Base-by-base conservation (phyloP, 2,888 invertebrate species). In the Drosophila seclusa region DNA sequence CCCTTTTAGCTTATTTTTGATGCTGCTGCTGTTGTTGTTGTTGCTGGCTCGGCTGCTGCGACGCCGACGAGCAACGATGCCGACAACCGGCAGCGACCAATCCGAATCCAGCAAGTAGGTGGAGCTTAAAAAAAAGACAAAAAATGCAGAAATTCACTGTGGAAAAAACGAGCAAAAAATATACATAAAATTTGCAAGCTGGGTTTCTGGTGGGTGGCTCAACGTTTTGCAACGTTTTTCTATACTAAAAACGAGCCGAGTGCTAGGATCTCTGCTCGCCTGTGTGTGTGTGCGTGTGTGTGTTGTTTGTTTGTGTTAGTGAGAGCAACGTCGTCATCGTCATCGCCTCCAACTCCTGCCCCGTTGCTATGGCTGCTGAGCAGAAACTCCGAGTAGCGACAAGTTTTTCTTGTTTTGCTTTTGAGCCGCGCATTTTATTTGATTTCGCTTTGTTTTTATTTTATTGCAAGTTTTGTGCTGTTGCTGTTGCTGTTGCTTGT, bases 81-180 rank as follows among this genome's bases (percentile, higher is more conserved):
- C 64, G 49, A 62, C 62, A 60, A 48, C n/a, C 29, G 75, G 81
- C 89, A 89, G 83, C 91, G 76, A 79, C 88, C 89, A 91, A 91
- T 91, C 90, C 87, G 87, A 86, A 66, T 75, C 71, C 90, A 89
- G 91, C 88, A 91, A 91, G 92, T 91, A 92, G 91, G 91, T 91
- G 90, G 90, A 90, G 91, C 88, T 88, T 89, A 82, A 92, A 91
- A 90, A 90, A 91, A 91, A 82, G 75, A 91, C 91, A 91, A 92
- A 91, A 87, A 83, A 83, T 80, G 70, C 77, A 64, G 69, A 67
- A 81, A 77, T 83, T 79, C 73, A 76, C 74, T 78, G 72, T 78
- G 79, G 73, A 79, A 79, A 81, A 83, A 78, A 79, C 68, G 81
- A 79, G 74, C 69, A 87, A 79, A 84, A 88, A 86, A 66, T 73